These are phyloP conservation scores for Threskiornis aethiopicus DNA, from an alignment of 2,797 vertebrate genomes.

Conservation along the genomic window DNA sequence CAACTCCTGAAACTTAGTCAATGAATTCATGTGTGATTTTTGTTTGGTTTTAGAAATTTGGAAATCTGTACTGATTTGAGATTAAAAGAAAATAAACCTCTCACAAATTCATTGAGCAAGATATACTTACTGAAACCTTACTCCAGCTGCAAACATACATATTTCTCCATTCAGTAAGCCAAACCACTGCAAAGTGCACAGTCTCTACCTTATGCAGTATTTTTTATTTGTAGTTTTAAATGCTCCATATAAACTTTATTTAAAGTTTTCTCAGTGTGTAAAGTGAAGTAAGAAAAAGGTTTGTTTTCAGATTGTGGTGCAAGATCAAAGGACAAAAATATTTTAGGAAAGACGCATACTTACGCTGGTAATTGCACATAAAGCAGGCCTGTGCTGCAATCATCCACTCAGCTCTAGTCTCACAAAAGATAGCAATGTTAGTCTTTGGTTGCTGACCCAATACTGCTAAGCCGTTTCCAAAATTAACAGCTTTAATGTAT, in stretches of 20 bases:
- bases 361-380: slow-evolving; percentile 92
- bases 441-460: slow-evolving; percentile 87
- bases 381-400: slow-evolving; percentile 93
- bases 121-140: neutral
- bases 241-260: neutral
- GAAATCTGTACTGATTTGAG: neutral
- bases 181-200: neutral
- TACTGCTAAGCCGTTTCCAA: slow-evolving; percentile 87
- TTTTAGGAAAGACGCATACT: slow-evolving; percentile 45
- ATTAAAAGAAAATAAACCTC: neutral
- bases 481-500: slow-evolving; percentile 77
- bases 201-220: neutral
- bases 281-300: neutral
- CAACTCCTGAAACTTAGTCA: neutral
- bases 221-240: neutral
- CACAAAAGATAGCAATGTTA: slow-evolving; percentile 95
- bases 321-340: neutral
- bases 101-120: neutral
- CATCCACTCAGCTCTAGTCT: slow-evolving; percentile 94
- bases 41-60: slow-evolving; percentile 1
- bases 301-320: neutral
- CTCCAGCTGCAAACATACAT: neutral
- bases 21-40: neutral
- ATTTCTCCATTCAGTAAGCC: neutral
- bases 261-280: neutral